Base-by-base conservation (phyloP, 2,113 vertebrate species). In the Melanocharis versteri region DNA sequence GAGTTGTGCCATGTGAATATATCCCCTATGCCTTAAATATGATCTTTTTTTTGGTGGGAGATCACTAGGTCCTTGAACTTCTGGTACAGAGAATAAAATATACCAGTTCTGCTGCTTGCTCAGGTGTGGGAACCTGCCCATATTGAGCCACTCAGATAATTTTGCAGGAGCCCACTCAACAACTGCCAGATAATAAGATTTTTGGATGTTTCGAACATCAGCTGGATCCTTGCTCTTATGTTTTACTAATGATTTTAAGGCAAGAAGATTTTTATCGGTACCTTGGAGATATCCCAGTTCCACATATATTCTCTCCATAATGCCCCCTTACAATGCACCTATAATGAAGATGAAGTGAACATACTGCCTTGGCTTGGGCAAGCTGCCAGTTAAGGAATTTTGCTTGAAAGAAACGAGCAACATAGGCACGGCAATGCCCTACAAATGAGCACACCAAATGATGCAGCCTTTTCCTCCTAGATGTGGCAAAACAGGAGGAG, bases 321-420 rank as follows among this genome's bases (percentile, higher is more conserved):
- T 45, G n/a, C 42, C 82, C 66, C 44, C 44, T 69, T 57, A 50
- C 22, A 70, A 24, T n/a, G 37, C n/a, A 76, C 65, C 65, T 68
- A 5, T 51, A 79, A 73, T 33, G 73, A 96, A 76, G 64, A 68
- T 21, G 14, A 83, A 84, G 73, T 85, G 45, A 72, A 20, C 77
- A 54, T 16, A 30, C 27, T 61, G 90, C 40, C 66, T 76, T 69
- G 66, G 40, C 72, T 79, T 76, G 78, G 85, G 61, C 61, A 90
- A 75, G 57, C 58, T 85, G 87, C 57, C 73, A 71, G 24, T 56
- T 78, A 91, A 88, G 72, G 79, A 91, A 86, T 95, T 89, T 69
- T 89, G 66, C 54, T 95, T 40, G 30, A 85, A 96, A 96, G 71
- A 73, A 87, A 94, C 51, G 53, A 96, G 89, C 80, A 91, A 93